A percentile compares a stretch with the other conserved stretches of the same genome.
phyloP scores from a whole-genome alignment of 2,113 vertebrate species.

The Oxyruncus cristatus region DNA sequence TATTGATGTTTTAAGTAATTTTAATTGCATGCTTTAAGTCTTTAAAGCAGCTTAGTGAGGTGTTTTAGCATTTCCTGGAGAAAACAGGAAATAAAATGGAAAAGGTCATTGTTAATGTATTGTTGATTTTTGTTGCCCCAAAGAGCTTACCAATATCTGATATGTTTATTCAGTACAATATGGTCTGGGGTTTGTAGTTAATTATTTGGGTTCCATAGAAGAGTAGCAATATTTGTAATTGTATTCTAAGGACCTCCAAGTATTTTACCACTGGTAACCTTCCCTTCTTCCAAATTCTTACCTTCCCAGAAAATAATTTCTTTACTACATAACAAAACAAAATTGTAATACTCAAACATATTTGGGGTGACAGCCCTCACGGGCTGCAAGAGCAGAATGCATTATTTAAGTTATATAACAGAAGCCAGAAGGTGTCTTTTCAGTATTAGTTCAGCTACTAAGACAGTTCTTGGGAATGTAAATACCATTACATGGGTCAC shows the following conservation, averaged over 20 bases:
- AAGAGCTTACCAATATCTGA: not conserved
- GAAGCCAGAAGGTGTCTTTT: not conserved
- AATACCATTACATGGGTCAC: not conserved
- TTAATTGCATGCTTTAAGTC: not conserved
- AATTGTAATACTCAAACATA: not conserved
- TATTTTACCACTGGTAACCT: not conserved
- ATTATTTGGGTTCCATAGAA: not conserved
- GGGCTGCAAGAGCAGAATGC: not conserved
- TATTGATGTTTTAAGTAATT: slow-evolving; percentile 16
- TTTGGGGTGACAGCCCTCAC: not conserved
- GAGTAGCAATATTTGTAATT: not conserved
- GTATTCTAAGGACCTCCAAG: not conserved
- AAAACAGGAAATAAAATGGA: not conserved
- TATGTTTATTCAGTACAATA: not conserved
- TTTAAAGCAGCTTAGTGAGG: not conserved
- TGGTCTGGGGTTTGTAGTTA: not conserved
- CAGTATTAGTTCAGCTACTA: not conserved
- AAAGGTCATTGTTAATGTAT: not conserved
- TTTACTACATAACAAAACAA: not conserved
- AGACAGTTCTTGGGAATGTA: not conserved
- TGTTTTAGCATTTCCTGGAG: not conserved
- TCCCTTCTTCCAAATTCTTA: not conserved
- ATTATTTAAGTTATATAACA: not conserved
- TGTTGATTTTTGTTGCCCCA: not conserved
- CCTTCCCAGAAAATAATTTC: not conserved